Evolutionary conservation across 1,140 invertebrate species (phyloP), one percentile per base, ranked within the genome.

Genomic region (Temnothorax curvispinosus): DNA sequence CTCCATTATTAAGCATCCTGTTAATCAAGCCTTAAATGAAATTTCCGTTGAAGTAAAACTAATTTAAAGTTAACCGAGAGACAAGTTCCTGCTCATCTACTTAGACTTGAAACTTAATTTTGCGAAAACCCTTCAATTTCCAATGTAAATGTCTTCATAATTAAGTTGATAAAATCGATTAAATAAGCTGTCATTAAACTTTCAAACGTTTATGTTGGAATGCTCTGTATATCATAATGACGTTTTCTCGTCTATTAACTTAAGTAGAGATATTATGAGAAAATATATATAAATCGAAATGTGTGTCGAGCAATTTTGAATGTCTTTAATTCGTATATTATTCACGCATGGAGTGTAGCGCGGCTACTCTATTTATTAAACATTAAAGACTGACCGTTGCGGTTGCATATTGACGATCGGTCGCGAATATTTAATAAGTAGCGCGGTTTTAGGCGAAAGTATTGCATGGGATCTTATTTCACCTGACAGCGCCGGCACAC

Each of bases 1-100:
- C 32, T 65, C 32, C 60, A 78, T 78, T 67, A 78, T 78, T 78
- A 27, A 78, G n/a, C 76, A 52, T 78, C 60, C 60, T 67, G 32
- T 78, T 67, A 67, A 64, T 64, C 8, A n/a, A 52, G 44, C 13
- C 15, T 15, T 11, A 78, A 78, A 78, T 52, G 60, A 67, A 80
- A 80, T 80, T 80, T 80, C 47, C 77, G 77, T 67, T 18, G 2
- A 56, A 54, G 35, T 69, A 3, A 81, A 81, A 81, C 47, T 69
- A 81, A 81, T 71, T 71, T 81, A 52, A 71, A 71, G 35, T 81
- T 81, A 54, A 71, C 32, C 64, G 27, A 56, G 32, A 71, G 64
- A 56, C 32, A 81, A 18, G 41, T 69, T 41, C 47, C n/a, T 41
- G 47, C 35, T 80, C 77, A 38, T 67, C 32, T 32, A 18, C 69